phyloP scores from a whole-genome alignment of 2,113 vertebrate genomes.

The Galemys pyrenaicus region DNA sequence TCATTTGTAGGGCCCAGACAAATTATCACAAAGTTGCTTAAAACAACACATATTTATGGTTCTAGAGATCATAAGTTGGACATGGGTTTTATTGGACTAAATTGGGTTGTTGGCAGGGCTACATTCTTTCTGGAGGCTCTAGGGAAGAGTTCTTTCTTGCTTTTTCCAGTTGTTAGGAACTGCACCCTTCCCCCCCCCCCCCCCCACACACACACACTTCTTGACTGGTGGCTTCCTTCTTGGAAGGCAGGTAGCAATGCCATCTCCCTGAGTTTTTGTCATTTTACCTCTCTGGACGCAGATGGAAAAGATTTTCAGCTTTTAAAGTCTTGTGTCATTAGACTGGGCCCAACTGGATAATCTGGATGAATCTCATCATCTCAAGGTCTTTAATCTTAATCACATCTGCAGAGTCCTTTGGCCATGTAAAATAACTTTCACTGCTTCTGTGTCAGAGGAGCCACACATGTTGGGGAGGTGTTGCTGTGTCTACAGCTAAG shows the following conservation, averaged over 20 bases:
- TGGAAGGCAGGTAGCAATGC: not conserved
- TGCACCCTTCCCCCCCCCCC: too few relatives aligned
- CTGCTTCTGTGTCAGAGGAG: not conserved
- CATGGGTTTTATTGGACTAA: not conserved
- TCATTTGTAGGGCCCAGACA: not conserved
- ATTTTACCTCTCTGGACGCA: not conserved
- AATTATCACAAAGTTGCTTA: not conserved
- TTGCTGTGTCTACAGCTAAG: not conserved
- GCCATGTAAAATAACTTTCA: not conserved
- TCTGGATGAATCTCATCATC: not conserved
- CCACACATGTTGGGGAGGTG: not conserved
- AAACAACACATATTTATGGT: not conserved
- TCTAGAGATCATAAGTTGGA: not conserved
- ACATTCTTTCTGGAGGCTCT: not conserved
- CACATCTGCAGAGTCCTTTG: not conserved
- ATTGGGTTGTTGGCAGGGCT: not conserved
- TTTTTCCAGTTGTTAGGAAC: not conserved
- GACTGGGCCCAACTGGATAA: not conserved
- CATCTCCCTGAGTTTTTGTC: not conserved
- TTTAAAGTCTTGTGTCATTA: not conserved
- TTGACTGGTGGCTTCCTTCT: not conserved
- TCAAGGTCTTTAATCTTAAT: not conserved
- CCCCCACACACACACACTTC: too few relatives aligned
- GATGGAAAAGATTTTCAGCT: not conserved
- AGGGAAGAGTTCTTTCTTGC: not conserved